Percentiles rank a stretch among this genome's conserved stretches.
phyloP scores from a whole-genome alignment of 2,113 vertebrate genomes.

The Hemichromis elongatus region DNA sequence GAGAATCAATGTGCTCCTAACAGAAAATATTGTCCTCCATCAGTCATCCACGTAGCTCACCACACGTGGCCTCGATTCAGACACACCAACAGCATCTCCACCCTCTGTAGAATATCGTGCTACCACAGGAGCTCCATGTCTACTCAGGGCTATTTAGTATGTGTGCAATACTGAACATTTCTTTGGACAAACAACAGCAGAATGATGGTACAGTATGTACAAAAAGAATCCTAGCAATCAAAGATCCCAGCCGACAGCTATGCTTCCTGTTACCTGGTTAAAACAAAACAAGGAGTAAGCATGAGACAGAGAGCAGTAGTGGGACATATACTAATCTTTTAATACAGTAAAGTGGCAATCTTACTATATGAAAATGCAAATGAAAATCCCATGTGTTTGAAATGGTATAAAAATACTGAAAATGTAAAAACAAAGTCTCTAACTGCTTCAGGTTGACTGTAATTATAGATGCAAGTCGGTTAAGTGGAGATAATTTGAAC shows the following conservation, averaged over 20 bases:
- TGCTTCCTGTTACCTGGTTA: slow-evolving; percentile 21
- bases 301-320: not conserved
- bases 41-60: not conserved
- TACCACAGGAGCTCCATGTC: not conserved
- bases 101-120: not conserved
- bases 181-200: not conserved
- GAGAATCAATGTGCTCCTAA: not conserved
- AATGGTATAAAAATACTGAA: not conserved
- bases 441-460: not conserved
- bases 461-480: not conserved
- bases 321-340: not conserved
- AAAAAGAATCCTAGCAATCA: not conserved
- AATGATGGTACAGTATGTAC: not conserved
- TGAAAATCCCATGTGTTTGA: not conserved
- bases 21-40: not conserved
- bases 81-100: not conserved
- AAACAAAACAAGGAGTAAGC: not conserved
- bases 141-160: not conserved
- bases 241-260: not conserved
- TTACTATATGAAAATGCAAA: not conserved
- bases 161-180: not conserved
- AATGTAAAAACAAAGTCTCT: not conserved
- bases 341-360: not conserved
- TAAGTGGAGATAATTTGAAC: not conserved
- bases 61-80: not conserved